phyloP scores from a whole-genome alignment of 2,113 vertebrate genomes.

The chimpanzee (Pan troglodytes) region NHGRI_mPanTro3-v2.1_pri NC_072411.2:53139501-53140000 shows the following conservation, averaged over 20 bases:
- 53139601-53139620: no score
- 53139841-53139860: not conserved
- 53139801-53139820: not conserved
- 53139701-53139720: no score
- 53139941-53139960: not conserved
- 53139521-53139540: no score
- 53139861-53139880: not conserved
- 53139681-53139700: no score
- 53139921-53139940: not conserved
- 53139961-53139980: not conserved
- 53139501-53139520: no score
- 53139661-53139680: no score
- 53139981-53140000: not conserved
- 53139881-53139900: not conserved
- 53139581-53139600: no score
- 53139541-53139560: no score
- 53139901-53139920: not conserved
- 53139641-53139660: no score
- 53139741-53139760: not conserved
- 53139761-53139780: not conserved
- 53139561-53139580: no score
- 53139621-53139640: no score
- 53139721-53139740: not conserved
- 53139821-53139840: not conserved
- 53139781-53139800: not conserved